Evolutionary conservation across 2,888 invertebrate species (phyloP), one percentile per base, ranked within the genome.

Genomic region (Smittia aterrima): DNA sequence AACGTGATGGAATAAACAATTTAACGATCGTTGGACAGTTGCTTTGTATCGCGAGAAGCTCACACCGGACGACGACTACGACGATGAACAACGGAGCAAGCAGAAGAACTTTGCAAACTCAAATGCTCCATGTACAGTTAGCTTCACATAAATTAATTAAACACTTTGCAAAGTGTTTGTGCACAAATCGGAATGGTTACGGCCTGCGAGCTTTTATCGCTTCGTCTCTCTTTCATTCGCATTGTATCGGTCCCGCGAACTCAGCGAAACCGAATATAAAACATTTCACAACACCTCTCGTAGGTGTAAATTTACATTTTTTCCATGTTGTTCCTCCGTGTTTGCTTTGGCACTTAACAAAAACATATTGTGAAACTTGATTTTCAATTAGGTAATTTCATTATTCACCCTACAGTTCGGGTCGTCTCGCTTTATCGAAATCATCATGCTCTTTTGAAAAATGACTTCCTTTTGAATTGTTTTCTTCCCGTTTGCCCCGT

Each of bases 291-390:
- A 47, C 47, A 16, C 32, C 32, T 47, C n/a, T n/a, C 16, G 47
- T 47, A 47, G 47, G 47, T 47, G 47, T 47, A 47, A n/a, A 47
- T 47, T 47, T 47, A 47, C 47, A 47, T 47, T 47, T 47, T 47
- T 47, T n/a, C 16, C 18, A 58, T 58, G 58, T 58, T 58, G 58
- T 22, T 58, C 18, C 20, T 7, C 9, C 20, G 58, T 18, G 18
- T 58, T 47, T 47, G 47, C 47, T 47, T n/a, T 16, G 47, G 47
- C 47, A 47, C 47, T 47, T 47, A 58, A 58, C 58, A 58, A 18
- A 32, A 58, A 70, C 53, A 41, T 54, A 68, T 68, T 68, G 68
- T 68, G 68, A 54, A 70, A 70, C 70, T 70, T 70, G 70, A 70
- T 70, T 70, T 70, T 70, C 70, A 70, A 70, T 70, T 70, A 70